phyloP scores from a whole-genome alignment of 2,797 vertebrate species.

The Coracias cyanogaster region DNA sequence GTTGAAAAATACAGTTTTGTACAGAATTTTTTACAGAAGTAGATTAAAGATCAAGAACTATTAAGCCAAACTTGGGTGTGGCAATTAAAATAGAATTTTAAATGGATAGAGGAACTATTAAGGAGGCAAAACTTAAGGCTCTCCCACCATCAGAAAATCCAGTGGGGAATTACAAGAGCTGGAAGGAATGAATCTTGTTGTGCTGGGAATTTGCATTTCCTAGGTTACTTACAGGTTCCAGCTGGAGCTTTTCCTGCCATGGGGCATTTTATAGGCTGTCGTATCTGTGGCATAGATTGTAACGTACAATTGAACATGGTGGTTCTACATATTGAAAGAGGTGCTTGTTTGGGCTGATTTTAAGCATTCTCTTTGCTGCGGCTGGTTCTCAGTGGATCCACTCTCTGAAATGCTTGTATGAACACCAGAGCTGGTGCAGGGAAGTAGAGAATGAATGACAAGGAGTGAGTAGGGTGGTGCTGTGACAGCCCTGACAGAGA shows the following conservation, averaged over 20 bases:
- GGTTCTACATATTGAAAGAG: background rate
- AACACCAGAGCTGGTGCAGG: background rate
- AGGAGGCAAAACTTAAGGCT: background rate
- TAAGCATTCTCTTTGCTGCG: background rate
- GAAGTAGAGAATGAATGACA: background rate
- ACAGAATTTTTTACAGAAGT: background rate
- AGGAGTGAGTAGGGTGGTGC: background rate
- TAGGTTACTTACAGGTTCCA: background rate
- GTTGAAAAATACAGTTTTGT: background rate
- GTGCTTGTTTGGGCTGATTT: background rate
- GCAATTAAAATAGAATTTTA: background rate
- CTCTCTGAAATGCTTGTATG: background rate
- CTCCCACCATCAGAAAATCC: background rate
- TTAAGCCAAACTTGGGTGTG: constrained; percentile 27
- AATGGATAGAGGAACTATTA: background rate
- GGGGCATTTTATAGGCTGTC: background rate
- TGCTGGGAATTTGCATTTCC: background rate
- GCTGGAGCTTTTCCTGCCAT: background rate
- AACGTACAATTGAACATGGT: background rate
- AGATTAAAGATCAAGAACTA: background rate
- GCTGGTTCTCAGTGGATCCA: background rate
- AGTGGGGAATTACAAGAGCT: background rate
- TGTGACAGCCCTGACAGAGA: background rate
- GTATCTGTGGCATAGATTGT: background rate
- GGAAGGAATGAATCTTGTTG: background rate